Percentiles rank a stretch among this genome's conserved stretches.
Conservation (phyloP, 2,797 vertebrate species). For the Notoglanidium macrostoma region DNA sequence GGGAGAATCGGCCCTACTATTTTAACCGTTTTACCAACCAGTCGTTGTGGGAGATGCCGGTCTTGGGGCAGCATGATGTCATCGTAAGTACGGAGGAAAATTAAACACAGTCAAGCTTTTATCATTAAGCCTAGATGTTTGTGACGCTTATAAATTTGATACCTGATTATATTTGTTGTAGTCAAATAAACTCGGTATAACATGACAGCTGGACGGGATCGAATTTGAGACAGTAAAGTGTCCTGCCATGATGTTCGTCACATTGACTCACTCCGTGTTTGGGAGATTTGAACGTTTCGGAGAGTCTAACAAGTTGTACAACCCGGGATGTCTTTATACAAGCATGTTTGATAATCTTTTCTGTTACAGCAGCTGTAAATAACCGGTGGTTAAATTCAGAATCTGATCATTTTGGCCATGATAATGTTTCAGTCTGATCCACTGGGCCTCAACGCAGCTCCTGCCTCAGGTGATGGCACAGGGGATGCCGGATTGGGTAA, state of each 20-base stretch:
- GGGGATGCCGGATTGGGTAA: conserved; percentile 77
- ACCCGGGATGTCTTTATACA: not conserved
- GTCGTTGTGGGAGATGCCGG: conserved; percentile 97
- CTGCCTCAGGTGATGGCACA: conserved; percentile 79
- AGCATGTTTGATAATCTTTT: not conserved
- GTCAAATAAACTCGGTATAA: not conserved
- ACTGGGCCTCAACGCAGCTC: conserved; percentile 91
- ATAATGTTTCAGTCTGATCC: conserved; percentile 85
- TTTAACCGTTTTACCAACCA: conserved; percentile 99
- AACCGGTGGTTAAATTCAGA: not conserved
- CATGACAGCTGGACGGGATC: not conserved
- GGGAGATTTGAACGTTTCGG: not conserved
- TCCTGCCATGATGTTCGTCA: not conserved
- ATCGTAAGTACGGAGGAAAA: conserved; percentile 82
- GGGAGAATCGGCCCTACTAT: conserved; percentile 94
- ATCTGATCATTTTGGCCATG: not conserved
- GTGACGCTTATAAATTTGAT: not conserved
- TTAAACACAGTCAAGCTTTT: not conserved
- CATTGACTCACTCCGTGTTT: not conserved
- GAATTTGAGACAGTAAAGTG: not conserved
- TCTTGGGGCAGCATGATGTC: conserved; percentile 93
- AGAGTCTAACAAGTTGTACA: not conserved
- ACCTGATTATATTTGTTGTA: not conserved
- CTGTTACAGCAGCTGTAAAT: not conserved
- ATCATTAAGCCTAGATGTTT: not conserved